Conservation (phyloP, 2,888 invertebrate genomes). For the Acrocyrtus sp. region DNA sequence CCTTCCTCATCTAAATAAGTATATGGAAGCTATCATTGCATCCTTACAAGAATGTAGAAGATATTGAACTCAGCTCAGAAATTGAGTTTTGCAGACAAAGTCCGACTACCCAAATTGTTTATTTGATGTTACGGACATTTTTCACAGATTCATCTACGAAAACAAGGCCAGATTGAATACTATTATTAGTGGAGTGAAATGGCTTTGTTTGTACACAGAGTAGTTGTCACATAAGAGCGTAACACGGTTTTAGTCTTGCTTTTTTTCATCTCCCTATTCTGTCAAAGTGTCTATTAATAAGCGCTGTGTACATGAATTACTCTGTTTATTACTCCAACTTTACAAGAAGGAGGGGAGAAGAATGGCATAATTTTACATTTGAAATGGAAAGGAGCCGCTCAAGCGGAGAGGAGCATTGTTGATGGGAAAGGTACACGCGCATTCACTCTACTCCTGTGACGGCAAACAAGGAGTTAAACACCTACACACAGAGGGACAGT, state of each 20-base stretch:
- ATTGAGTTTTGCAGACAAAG: no score
- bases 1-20: constrained; percentile 20
- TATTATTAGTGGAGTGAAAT: no score
- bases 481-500: constrained; percentile 21
- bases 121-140: no score
- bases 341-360: not conserved
- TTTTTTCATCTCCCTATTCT: constrained; percentile 1
- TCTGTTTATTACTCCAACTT: not conserved
- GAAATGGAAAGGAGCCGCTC: constrained; percentile 21
- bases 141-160: no score
- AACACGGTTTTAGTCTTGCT: not conserved
- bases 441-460: constrained; percentile 24
- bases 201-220: no score
- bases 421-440: not conserved
- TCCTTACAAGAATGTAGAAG: no score
- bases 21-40: no score
- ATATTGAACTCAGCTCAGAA: no score
- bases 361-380: constrained; percentile 29
- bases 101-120: no score
- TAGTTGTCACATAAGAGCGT: no score
- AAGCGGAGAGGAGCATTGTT: constrained; percentile 5
- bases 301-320: not conserved
- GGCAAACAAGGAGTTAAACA: constrained; percentile 42
- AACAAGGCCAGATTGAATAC: no score
- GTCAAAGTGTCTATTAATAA: not conserved